Conservation (phyloP, 2,113 vertebrate genomes). For the Elgaria multicarinata region DNA sequence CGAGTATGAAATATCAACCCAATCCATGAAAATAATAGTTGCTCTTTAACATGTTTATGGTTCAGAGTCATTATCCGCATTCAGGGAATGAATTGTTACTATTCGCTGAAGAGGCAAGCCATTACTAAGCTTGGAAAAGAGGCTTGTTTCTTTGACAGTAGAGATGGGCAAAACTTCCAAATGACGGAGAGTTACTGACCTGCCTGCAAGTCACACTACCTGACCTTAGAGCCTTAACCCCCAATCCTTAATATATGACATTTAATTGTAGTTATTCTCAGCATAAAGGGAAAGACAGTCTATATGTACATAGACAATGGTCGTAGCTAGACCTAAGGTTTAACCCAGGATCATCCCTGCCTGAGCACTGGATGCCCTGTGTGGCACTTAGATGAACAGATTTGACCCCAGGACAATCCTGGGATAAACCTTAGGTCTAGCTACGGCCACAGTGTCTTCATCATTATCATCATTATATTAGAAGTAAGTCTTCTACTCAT, state of each 20-base stretch:
- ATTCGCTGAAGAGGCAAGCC: not conserved
- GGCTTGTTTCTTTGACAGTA: not conserved
- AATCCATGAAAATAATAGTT: not conserved
- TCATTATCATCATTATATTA: not conserved
- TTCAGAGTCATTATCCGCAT: not conserved
- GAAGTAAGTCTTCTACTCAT: not conserved
- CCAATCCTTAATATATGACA: too few species aligned
- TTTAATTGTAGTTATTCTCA: not conserved
- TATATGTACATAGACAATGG: too few species aligned
- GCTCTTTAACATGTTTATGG: conserved; percentile 58
- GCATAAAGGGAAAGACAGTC: not conserved
- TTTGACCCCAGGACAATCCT: too few species aligned
- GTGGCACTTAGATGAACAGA: too few species aligned
- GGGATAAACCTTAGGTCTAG: too few species aligned
- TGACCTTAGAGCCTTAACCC: not conserved
- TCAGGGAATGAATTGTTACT: not conserved
- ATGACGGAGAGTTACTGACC: not conserved
- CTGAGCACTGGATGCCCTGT: too few species aligned
- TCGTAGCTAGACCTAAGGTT: too few species aligned
- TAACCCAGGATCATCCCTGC: too few species aligned
- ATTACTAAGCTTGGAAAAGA: not conserved
- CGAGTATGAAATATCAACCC: not conserved
- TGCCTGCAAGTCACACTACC: not conserved
- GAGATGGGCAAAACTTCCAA: not conserved
- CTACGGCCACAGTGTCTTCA: not conserved